Evolutionary conservation across 53 echinoderm and acorn worm genomes (phyloP).

Genomic region (Astropecten irregularis): DNA sequence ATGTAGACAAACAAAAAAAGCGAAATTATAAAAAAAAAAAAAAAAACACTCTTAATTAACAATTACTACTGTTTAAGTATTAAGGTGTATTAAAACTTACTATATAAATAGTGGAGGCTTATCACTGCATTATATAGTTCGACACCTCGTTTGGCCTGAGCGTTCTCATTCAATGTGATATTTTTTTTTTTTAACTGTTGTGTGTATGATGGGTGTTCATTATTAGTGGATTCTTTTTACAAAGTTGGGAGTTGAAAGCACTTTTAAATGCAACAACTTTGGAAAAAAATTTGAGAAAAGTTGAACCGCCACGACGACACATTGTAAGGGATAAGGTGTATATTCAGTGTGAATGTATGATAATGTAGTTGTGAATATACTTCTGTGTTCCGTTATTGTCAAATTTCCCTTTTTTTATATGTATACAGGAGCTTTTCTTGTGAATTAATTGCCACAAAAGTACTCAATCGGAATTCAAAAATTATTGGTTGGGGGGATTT

Average conservation of each 20-base stretch:
- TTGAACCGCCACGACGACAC: neutral
- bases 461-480: too few relatives aligned
- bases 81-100: conserved; percentile 51
- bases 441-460: too few relatives aligned
- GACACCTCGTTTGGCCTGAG: conserved; percentile 33
- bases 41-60: neutral
- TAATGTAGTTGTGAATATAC: too few relatives aligned
- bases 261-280: neutral
- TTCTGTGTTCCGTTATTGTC: too few relatives aligned
- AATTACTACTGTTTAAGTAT: conserved; percentile 38
- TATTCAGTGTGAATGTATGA: neutral
- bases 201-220: conserved; percentile 43
- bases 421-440: too few relatives aligned
- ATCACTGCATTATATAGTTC: conserved; percentile 11
- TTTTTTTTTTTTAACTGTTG: conserved; percentile 5
- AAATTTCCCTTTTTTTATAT: too few relatives aligned
- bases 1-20: neutral
- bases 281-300: neutral
- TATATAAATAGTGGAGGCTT: conserved; percentile 46
- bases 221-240: neutral
- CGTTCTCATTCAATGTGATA: conserved; percentile 34
- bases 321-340: neutral
- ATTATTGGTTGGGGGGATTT: too few relatives aligned
- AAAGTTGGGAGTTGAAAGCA: neutral
- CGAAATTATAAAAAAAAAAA: conserved; percentile 3